Evolutionary conservation across 2,888 invertebrate genomes (phyloP).

Genomic region (Papilio elwesi): DNA sequence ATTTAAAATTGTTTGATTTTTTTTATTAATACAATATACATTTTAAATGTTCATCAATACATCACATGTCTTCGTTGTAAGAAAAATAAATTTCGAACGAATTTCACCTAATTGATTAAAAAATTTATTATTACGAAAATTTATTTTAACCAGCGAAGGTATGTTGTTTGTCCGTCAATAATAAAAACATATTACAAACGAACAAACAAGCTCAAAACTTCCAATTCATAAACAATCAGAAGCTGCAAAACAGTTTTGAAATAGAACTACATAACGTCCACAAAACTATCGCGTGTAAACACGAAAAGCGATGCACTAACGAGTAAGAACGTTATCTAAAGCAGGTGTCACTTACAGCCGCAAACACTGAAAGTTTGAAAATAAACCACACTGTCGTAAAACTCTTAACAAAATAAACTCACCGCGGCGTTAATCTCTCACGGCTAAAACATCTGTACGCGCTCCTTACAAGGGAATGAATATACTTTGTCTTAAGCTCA

Average conservation of each 20-base stretch:
- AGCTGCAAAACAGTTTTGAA: background rate
- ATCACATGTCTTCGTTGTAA: no score
- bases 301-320: conserved; percentile 5
- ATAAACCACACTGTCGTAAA: conserved; percentile 74
- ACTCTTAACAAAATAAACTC: conserved; percentile 80
- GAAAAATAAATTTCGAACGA: no score
- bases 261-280: background rate
- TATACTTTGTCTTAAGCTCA: conserved; percentile 53
- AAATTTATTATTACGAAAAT: no score
- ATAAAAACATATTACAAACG: no score
- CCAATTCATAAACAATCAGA: background rate
- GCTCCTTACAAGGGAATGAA: conserved; percentile 61
- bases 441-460: conserved; percentile 70
- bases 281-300: background rate
- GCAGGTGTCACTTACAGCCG: conserved; percentile 72
- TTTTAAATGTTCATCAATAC: no score
- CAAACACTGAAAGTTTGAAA: conserved; percentile 65
- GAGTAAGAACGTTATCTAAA: conserved; percentile 61
- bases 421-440: conserved; percentile 67
- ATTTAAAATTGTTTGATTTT: no score
- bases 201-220: no score
- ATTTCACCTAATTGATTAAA: no score
- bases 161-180: no score
- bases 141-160: no score
- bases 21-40: no score